Conservation (phyloP, 1,140 invertebrate species). For the Neuroterus valhalla region DNA sequence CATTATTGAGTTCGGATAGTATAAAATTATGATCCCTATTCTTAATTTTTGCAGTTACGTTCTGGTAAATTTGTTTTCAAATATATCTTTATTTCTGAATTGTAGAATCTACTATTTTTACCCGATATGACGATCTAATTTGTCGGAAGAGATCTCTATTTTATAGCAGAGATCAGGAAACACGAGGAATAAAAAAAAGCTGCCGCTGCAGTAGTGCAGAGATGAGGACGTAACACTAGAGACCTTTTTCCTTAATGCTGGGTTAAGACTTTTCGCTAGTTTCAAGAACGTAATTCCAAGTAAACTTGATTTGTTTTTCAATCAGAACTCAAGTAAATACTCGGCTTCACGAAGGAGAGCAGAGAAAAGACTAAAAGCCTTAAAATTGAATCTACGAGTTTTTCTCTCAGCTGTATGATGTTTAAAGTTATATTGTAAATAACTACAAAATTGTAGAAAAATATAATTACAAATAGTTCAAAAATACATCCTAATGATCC, state of each 20-base stretch:
- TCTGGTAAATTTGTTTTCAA: no score
- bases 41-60: no score
- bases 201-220: not conserved
- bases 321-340: conserved; percentile 32
- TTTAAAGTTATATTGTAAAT: not conserved
- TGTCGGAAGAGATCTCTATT: no score
- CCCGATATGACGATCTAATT: no score
- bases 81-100: no score
- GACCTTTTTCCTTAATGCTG: conserved; percentile 20
- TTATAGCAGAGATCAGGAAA: no score
- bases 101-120: no score
- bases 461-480: no score
- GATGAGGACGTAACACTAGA: conserved; percentile 24
- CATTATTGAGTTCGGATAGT: no score
- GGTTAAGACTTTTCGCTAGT: conserved; percentile 14
- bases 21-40: no score
- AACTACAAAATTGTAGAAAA: no score
- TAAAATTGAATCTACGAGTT: not conserved
- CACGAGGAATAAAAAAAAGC: conserved; percentile 12
- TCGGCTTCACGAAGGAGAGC: not conserved
- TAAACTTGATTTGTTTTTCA: conserved; percentile 33
- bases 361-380: not conserved
- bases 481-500: no score
- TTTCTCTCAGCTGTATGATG: not conserved
- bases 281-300: conserved; percentile 33